These are phyloP conservation scores for Psix sp. DNA, from an alignment of 1,140 invertebrate species.

Conservation along the genomic window DNA sequence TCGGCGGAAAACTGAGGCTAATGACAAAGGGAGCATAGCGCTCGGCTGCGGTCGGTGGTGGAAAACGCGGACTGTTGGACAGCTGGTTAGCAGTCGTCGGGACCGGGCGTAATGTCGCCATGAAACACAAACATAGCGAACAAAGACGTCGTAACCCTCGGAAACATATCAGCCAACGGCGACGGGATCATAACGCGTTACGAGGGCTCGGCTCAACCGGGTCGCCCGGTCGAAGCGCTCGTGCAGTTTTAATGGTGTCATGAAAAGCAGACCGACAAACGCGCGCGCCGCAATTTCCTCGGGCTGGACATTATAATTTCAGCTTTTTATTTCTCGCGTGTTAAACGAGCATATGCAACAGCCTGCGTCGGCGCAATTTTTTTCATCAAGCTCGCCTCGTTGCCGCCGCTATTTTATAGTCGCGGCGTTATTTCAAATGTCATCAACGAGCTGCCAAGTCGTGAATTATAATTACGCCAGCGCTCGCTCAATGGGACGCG, in stretches of 20 bases:
- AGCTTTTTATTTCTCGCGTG: constrained; percentile 57
- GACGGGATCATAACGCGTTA: constrained; percentile 68
- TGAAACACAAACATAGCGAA: constrained; percentile 57
- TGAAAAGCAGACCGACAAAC: constrained; percentile 63
- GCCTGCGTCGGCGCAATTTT: constrained; percentile 21
- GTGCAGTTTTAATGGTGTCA: constrained; percentile 70
- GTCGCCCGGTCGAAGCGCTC: constrained; percentile 51
- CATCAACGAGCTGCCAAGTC: constrained; percentile 49
- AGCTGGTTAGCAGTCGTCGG: constrained; percentile 42
- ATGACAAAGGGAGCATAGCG: constrained; percentile 35
- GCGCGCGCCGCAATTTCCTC: constrained; percentile 46
- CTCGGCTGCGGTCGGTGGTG: constrained; percentile 36
- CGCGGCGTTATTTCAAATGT: constrained; percentile 45
- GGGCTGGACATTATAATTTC: constrained; percentile 50
- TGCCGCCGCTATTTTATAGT: constrained; percentile 31
- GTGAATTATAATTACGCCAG: constrained; percentile 46
- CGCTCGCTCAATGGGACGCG: constrained; percentile 20
- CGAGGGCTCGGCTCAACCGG: constrained; percentile 51
- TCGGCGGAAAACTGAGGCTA: constrained; percentile 34
- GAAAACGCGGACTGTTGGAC: constrained; percentile 55
- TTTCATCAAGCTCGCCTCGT: constrained; percentile 37
- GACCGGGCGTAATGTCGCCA: constrained; percentile 37
- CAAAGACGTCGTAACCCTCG: constrained; percentile 67
- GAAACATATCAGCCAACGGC: constrained; percentile 66
- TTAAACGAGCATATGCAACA: constrained; percentile 47